Base-by-base conservation (phyloP, 2,113 vertebrate genomes). In the Python bivittatus region DNA sequence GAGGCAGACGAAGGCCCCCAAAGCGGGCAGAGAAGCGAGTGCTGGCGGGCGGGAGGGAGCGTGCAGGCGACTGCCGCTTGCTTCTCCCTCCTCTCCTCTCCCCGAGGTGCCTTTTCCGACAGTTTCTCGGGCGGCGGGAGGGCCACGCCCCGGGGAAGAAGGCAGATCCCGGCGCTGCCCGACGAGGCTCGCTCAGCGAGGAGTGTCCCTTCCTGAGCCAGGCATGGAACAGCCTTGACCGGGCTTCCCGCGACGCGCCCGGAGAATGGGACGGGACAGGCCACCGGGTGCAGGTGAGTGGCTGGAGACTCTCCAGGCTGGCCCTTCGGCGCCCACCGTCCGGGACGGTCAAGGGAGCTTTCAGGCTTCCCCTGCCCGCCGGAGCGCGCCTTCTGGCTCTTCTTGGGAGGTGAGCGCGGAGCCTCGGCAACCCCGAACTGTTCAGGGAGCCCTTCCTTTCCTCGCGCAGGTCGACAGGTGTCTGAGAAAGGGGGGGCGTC, bases 251-350 rank as follows among this genome's bases (percentile, higher is more conserved):
- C 61, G 17, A 25, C 38, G 92, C 22, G 29, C 44, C 44, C 56
- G 6, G 60, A 95, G 94, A 42, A 96, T 96, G 95, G 94, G 90
- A 33, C 23, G 3, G 10, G 90, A 93, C 90, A 22, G 2, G 33
- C 17, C 33, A 6, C 33, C n/a, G 33, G 53, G n/a, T 15, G 89
- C 91, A 94, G 94, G 96, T 95, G 95, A 95, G 96, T 10, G 44
- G 5, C 38, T 22, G 27, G 42, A 38, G 29, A 33, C 6, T 58
- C 23, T 6, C 38, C 17, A 58, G 54, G 29, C 8, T 4, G 54
- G 15, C n/a, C 8, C 33, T 20, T 33, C 72, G 72, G 22, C 72
- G 9, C 48, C 27, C 29, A 1, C 20, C 4, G 29, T 17, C 90
- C 72, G 6, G 20, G 53, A 17, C 23, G 7, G 11, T 12, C 15